Evolutionary conservation across 2,888 invertebrate species (phyloP).

Genomic region (Mantis religiosa): DNA sequence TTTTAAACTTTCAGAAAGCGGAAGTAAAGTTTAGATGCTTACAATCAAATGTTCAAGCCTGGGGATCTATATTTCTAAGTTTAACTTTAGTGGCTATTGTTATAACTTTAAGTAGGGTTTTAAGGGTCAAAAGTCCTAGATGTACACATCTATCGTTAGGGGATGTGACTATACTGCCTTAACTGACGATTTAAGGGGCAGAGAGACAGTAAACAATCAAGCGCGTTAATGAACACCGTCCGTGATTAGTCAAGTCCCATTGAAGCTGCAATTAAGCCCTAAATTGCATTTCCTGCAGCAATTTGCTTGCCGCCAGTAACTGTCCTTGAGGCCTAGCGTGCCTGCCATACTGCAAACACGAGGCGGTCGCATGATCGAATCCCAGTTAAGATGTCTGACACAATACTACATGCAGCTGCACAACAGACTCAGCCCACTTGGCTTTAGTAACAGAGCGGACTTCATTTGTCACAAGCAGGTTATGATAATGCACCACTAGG

Average conservation of each 20-base stretch:
- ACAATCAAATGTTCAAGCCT: too few relatives aligned
- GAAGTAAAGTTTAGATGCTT: too few relatives aligned
- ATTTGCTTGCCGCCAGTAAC: neutral
- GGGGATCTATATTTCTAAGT: too few relatives aligned
- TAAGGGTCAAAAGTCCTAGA: too few relatives aligned
- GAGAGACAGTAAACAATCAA: neutral
- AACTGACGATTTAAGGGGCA: neutral
- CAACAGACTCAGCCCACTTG: neutral
- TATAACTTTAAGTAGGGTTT: too few relatives aligned
- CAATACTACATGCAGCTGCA: neutral
- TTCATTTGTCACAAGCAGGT: neutral
- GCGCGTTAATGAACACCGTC: neutral
- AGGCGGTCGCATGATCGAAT: neutral
- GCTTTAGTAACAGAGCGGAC: neutral
- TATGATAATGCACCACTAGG: neutral
- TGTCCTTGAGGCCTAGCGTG: neutral
- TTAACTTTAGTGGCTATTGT: too few relatives aligned
- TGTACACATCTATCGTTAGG: neutral
- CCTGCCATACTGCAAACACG: neutral
- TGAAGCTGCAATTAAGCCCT: neutral
- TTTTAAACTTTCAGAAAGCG: too few relatives aligned
- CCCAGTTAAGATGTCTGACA: neutral
- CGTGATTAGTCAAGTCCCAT: neutral
- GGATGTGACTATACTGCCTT: neutral
- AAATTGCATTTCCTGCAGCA: constrained; percentile 4